Conservation (phyloP, 1,140 invertebrate species). For the Eupristina koningsbergeri region DNA sequence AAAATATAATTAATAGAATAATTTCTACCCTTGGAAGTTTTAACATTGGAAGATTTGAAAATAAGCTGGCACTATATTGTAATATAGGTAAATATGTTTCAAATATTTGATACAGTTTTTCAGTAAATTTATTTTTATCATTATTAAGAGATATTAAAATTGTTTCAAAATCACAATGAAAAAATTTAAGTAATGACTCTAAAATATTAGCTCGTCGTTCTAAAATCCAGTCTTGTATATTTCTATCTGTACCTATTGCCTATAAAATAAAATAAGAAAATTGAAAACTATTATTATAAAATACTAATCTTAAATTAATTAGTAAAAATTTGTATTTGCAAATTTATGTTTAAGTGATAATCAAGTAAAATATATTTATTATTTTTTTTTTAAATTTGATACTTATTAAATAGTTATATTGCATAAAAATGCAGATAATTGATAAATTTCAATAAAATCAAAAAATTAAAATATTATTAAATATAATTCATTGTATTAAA, state of each 20-base stretch:
- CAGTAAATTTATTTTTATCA: conserved; percentile 78
- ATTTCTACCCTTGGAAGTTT: conserved; percentile 82
- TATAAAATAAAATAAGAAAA: conserved; percentile 62
- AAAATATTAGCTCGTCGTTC: conserved; percentile 82
- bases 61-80: conserved; percentile 83
- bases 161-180: conserved; percentile 83
- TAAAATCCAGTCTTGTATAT: conserved; percentile 85
- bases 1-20: conserved; percentile 12
- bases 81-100: conserved; percentile 88
- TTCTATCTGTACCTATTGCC: conserved; percentile 89
- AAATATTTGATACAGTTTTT: conserved; percentile 87
- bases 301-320: conserved; percentile 6
- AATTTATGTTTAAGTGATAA: too few species aligned
- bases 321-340: not conserved
- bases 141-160: conserved; percentile 77
- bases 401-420: too few species aligned
- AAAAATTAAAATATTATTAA: too few species aligned
- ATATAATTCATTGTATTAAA: too few species aligned
- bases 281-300: conserved; percentile 16
- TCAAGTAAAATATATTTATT: too few species aligned
- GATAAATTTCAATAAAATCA: too few species aligned
- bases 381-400: too few species aligned
- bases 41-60: conserved; percentile 83
- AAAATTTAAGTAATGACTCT: conserved; percentile 82
- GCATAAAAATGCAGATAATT: too few species aligned